phyloP scores from a whole-genome alignment of 1,140 invertebrate genomes.

The Venustaconcha ellipsiformis region DNA sequence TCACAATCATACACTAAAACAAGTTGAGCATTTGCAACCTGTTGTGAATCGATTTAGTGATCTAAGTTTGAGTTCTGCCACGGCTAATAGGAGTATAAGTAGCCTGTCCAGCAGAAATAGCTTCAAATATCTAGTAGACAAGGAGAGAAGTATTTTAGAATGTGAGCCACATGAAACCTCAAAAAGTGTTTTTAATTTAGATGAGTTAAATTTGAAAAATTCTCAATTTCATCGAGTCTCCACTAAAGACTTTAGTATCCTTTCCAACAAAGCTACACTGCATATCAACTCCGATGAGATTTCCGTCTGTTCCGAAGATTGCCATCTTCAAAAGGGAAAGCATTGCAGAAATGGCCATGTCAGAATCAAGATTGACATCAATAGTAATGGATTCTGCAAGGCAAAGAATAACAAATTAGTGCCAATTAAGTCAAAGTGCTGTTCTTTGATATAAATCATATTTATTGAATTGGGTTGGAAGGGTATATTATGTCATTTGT shows the following conservation, averaged over 20 bases:
- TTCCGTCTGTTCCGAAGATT: conserved; percentile 27
- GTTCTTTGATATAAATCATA: conserved; percentile 55
- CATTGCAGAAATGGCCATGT: neutral
- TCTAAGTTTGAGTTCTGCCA: conserved; percentile 26
- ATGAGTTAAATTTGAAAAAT: too few relatives aligned
- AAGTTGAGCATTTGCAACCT: conserved; percentile 19
- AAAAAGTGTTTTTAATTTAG: too few relatives aligned
- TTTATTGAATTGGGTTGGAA: neutral
- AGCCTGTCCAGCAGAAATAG: conserved; percentile 45
- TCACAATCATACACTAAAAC: conserved; percentile 25
- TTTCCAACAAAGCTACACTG: conserved; percentile 11
- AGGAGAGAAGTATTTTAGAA: conserved; percentile 38
- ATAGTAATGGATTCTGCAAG: conserved; percentile 54
- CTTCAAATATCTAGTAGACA: conserved; percentile 48
- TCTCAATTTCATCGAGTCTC: neutral
- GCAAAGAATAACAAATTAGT: conserved; percentile 25
- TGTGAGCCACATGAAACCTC: conserved; percentile 43
- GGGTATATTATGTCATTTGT: neutral
- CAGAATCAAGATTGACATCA: conserved; percentile 53
- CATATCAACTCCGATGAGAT: too few relatives aligned
- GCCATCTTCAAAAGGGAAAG: conserved; percentile 10
- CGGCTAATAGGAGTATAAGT: conserved; percentile 34
- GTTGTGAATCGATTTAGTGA: conserved; percentile 14
- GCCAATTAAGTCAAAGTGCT: conserved; percentile 59
- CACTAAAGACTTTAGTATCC: conserved; percentile 20